Evolutionary conservation across 30 jellyfish, hydroid and myxozoan genomes (phyloP).

Genomic region (Mastigias papua): DNA sequence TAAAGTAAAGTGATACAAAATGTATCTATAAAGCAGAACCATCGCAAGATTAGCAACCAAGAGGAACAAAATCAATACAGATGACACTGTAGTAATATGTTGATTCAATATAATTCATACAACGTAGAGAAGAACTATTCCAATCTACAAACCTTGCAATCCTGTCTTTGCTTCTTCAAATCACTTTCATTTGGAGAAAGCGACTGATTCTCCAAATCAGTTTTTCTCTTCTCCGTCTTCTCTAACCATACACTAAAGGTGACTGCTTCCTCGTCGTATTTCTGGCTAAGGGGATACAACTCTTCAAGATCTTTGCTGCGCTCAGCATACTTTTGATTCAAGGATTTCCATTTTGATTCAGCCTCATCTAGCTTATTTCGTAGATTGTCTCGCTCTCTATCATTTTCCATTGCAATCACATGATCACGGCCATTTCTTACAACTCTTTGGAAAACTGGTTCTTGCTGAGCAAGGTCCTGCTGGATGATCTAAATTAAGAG

Average conservation of each 20-base stretch:
- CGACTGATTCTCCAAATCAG: constrained; percentile 65
- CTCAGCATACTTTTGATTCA: constrained; percentile 56
- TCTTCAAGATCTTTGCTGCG: constrained; percentile 75
- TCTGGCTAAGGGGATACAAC: constrained; percentile 72
- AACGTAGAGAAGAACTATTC: not conserved
- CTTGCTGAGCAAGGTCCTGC: constrained; percentile 86
- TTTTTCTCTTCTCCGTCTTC: constrained; percentile 79
- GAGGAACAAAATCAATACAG: too few species aligned
- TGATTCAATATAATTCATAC: too few species aligned
- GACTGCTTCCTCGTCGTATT: constrained; percentile 65
- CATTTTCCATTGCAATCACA: constrained; percentile 79
- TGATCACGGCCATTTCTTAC: constrained; percentile 77
- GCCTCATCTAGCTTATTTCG: constrained; percentile 69
- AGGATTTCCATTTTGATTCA: constrained; percentile 66
- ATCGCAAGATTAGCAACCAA: too few species aligned
- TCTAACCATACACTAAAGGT: constrained; percentile 84
- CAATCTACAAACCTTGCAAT: constrained; percentile 74
- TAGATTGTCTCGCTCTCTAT: constrained; percentile 78
- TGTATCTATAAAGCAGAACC: too few species aligned
- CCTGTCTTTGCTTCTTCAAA: constrained; percentile 73
- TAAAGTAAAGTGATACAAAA: too few species aligned
- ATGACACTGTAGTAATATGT: too few species aligned
- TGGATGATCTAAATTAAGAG: constrained; percentile 67
- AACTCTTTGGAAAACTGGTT: constrained; percentile 89
- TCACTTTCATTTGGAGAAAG: constrained; percentile 14